phyloP scores from a whole-genome alignment of 2,797 vertebrate genomes.

The Malacoctenus gilli region DNA sequence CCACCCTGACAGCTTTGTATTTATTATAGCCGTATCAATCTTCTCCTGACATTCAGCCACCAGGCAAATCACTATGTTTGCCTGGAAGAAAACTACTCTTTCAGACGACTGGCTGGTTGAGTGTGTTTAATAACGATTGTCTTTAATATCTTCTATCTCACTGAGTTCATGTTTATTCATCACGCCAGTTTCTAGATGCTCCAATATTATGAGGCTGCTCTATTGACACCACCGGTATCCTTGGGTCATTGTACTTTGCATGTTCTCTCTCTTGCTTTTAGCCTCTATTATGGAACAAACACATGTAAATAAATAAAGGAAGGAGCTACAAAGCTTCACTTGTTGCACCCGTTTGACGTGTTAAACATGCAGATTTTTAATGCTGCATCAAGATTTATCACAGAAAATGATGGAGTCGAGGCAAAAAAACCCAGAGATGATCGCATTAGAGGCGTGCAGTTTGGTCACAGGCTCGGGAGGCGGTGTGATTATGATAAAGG shows the following conservation, averaged over 20 bases:
- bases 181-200: neutral
- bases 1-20: neutral
- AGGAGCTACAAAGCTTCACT: slow-evolving; percentile 18
- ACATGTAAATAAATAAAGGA: neutral
- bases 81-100: neutral
- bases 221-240: neutral
- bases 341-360: slow-evolving; percentile 32
- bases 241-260: neutral
- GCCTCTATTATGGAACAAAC: neutral
- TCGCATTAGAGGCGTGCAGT: slow-evolving; percentile 22
- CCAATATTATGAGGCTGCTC: neutral
- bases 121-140: too few species aligned
- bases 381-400: neutral
- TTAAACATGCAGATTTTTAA: slow-evolving; percentile 7
- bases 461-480: slow-evolving; percentile 27
- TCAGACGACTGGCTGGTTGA: neutral
- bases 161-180: neutral
- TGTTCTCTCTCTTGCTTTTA: neutral
- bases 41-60: neutral
- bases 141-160: neutral
- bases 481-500: slow-evolving; percentile 2
- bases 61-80: neutral
- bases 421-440: neutral
- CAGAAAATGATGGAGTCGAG: neutral
- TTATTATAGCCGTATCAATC: neutral